Evolutionary conservation across 1,140 invertebrate species (phyloP), one percentile per base, ranked within the genome.

Genomic region (Lamellibrachia luymesi): DNA sequence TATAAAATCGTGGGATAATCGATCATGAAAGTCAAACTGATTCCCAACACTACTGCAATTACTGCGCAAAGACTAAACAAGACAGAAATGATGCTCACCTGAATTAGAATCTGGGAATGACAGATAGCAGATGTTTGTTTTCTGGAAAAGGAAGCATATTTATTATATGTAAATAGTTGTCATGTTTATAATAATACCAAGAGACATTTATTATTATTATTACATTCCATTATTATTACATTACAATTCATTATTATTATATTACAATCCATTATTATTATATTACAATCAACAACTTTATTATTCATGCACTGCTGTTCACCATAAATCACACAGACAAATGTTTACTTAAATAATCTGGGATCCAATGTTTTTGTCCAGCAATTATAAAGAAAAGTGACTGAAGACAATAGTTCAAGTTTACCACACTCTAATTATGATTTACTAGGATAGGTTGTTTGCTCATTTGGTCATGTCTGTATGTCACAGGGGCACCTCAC

Each of bases 51-150:
- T 38, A 38, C 38, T 38, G 38, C 38, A 38, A 38, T 38, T 38
- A 38, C 38, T 38, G 38, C 38, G 38, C 38, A 38, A 38, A 38
- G 38, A 38, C 38, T 38, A 52, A 49, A 89, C 27, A 90, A 89
- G 52, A 93, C 10, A 38, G 49, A 93, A 4, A 51, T 49, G 22
- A 93, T 64, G 94, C 94, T 94, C 93, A 96, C 96, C 96, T 91
- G 98, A 99, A 96, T 99, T 99, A 0, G 99, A 99, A 96, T 99
- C 99, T 13, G 99, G 99, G 96, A 99, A 99, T 17, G 99, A 98
- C 95, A 99, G 97, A 96, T 99, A 99, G 97, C 99, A 99, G 94
- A 99, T 98, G 97, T 99, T 99, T 94, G 98, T 98, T 96, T 98
- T 98, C 97, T 97, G 95, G 50, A 96, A 94, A 51, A 93, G 25